Percentiles rank a stretch among this genome's conserved stretches.
These are phyloP conservation scores for Physella acuta DNA, from an alignment of 1,140 invertebrate species.

Conservation along the genomic window DNA sequence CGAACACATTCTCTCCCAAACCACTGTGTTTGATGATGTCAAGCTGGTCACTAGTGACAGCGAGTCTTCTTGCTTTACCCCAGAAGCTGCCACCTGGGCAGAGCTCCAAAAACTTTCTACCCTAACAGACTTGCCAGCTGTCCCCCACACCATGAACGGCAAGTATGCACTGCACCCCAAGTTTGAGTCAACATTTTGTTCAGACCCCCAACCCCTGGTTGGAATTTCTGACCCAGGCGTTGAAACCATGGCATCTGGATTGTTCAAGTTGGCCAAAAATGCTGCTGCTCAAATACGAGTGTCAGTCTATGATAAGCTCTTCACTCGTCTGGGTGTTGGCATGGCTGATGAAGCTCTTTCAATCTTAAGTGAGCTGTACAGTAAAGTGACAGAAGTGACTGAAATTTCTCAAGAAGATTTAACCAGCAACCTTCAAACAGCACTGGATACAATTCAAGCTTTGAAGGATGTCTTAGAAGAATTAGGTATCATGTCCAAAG, in stretches of 20 bases:
- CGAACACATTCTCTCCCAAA: slow-evolving; percentile 14
- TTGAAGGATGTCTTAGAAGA: slow-evolving; percentile 26
- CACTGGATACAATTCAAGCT: slow-evolving; percentile 26
- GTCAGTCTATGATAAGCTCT: slow-evolving; percentile 24
- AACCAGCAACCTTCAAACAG: slow-evolving; percentile 19
- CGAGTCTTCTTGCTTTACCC: not conserved
- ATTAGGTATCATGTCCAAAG: slow-evolving; percentile 23
- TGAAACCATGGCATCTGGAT: slow-evolving; percentile 5
- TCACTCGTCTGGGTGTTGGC: slow-evolving; percentile 17
- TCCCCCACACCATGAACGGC: not conserved
- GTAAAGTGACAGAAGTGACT: slow-evolving; percentile 22
- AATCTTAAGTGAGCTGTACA: slow-evolving; percentile 15
- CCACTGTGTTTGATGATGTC: slow-evolving; percentile 23
- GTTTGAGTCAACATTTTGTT: slow-evolving; percentile 18
- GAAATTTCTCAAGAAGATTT: slow-evolving; percentile 25
- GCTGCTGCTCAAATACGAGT: slow-evolving; percentile 10
- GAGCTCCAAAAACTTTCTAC: slow-evolving; percentile 10
- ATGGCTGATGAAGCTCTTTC: slow-evolving; percentile 25
- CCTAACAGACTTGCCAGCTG: slow-evolving; percentile 1
- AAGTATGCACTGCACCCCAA: slow-evolving; percentile 13
- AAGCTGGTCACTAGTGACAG: not conserved
- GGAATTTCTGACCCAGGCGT: not conserved
- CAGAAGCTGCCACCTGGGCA: not conserved
- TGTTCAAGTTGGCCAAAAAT: slow-evolving; percentile 18
- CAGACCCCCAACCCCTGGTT: not conserved